Conservation (phyloP, 2,888 invertebrate species). For the Plagiodera versicolora region DNA sequence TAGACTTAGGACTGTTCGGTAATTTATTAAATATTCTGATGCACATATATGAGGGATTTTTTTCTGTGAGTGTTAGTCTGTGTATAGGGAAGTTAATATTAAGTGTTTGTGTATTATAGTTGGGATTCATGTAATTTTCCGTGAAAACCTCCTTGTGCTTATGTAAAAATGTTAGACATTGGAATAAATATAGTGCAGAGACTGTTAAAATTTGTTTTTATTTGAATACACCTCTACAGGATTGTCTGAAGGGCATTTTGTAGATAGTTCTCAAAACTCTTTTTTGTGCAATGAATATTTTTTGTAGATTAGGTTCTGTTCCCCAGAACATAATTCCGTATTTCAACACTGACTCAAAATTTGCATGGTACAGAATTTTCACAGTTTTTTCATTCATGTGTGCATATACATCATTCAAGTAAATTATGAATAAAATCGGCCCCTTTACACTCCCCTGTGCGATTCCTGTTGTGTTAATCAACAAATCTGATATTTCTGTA, state of each 20-base stretch:
- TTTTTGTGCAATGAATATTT: constrained; percentile 12
- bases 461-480: background rate
- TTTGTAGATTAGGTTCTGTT: constrained; percentile 3
- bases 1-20: background rate
- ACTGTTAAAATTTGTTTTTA: background rate
- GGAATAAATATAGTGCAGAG: background rate
- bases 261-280: constrained; percentile 2
- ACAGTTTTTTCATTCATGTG: constrained; percentile 6
- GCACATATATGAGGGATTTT: constrained; percentile 2
- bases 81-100: constrained; percentile 5
- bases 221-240: background rate
- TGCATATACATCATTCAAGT: background rate
- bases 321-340: background rate
- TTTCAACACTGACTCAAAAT: constrained; percentile 5
- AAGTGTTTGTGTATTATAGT: background rate
- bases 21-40: constrained; percentile 7
- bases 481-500: background rate
- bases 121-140: constrained; percentile 2
- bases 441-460: constrained; percentile 1
- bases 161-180: constrained; percentile 5
- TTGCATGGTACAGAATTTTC: background rate
- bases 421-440: constrained; percentile 4
- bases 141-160: background rate
- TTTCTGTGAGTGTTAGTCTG: constrained; percentile 1
- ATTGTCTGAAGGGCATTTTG: background rate